Evolutionary conservation across 2,113 vertebrate species (phyloP), one percentile per base, ranked within the genome.

Genomic region (Vicugna pacos): DNA sequence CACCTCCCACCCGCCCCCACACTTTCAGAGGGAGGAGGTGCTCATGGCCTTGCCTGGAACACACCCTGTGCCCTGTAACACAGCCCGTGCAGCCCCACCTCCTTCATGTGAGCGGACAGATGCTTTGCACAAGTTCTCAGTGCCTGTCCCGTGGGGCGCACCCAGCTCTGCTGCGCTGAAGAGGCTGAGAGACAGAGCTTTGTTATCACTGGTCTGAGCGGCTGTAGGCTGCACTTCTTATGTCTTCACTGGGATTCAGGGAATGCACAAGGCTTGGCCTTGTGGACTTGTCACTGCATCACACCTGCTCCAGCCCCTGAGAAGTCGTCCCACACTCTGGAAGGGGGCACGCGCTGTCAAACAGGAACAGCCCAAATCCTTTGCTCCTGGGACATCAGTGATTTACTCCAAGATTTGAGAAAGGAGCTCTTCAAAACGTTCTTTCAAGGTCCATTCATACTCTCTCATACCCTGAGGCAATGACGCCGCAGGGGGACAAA

Each of bases 61-160:
- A 38, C 35, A 32, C 22, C 17, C 2, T 0, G 50, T 4, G 32
- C 17, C 62, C 52, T 5, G 1, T 69, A 52, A 50, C 3, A 26
- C 6, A 50, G 79, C 54, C 0, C 0, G 0, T 6, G 67, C 22
- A 8, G 9, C 90, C 54, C 73, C 6, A 15, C 65, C 64, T 60
- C 46, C 24, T 26, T 46, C 17, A 42, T 4, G 1, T 10, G 24
- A 22, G 8, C 3, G 30, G 65, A 70, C 32, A 8, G 0, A 11
- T 7, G 4, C 35, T 15, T 9, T 26, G 19, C 48, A 9, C 15
- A 8, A 10, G 48, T 7, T 42, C 10, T 28, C 3, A 3, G 75
- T 8, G 50, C 75, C 88, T 10, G 2, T 8, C 26, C 0, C 0
- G 10, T n/a, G 0, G n/a, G 30, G 32, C 24, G 50, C 54, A 10